Conservation (phyloP, 2,113 vertebrate genomes). For the Pedetes capensis region DNA sequence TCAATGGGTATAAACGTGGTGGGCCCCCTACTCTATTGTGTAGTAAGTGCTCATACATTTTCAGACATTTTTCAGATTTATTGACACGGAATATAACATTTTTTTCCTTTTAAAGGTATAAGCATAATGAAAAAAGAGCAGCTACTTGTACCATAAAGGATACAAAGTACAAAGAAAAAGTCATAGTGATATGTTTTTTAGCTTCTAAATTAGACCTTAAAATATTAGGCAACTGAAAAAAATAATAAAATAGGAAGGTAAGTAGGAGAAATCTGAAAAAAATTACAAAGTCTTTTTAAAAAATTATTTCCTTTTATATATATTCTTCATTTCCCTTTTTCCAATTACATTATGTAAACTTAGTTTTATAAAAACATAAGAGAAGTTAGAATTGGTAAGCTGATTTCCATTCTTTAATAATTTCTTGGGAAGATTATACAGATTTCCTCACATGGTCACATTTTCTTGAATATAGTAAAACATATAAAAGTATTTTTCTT, state of each 20-base stretch:
- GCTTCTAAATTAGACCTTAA: neutral
- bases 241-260: neutral
- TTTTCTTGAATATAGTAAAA: neutral
- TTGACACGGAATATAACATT: neutral
- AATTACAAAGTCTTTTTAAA: neutral
- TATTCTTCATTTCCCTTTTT: neutral
- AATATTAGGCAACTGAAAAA: neutral
- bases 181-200: neutral
- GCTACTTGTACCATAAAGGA: neutral
- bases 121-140: neutral
- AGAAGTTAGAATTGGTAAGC: neutral
- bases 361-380: neutral
- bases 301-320: neutral
- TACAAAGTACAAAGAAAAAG: neutral
- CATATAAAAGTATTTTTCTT: neutral
- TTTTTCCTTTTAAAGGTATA: neutral
- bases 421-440: neutral
- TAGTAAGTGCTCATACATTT: neutral
- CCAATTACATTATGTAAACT: neutral
- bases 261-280: neutral
- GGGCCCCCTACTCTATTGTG: constrained; percentile 5
- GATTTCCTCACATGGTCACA: neutral
- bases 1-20: constrained; percentile 30
- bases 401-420: neutral
- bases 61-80: neutral